Percentiles rank a stretch among this genome's conserved stretches.
These are phyloP conservation scores for Ivindomyrus marchei DNA, from an alignment of 2,113 vertebrate genomes.

Conservation along the genomic window DNA sequence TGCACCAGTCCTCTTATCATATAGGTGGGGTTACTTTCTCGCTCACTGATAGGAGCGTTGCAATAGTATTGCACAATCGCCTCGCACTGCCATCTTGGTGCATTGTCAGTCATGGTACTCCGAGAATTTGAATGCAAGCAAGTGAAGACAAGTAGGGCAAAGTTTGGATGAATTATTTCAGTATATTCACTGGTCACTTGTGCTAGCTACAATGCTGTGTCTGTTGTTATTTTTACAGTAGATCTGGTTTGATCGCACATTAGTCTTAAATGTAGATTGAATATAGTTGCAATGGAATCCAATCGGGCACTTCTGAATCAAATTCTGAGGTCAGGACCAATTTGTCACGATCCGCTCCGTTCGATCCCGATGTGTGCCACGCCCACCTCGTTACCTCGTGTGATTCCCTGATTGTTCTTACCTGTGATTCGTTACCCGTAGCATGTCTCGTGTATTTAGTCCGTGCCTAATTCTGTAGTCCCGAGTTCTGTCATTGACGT, in stretches of 20 bases:
- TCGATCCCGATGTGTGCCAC: too few species aligned
- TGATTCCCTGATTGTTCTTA: too few species aligned
- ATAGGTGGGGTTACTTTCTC: background rate
- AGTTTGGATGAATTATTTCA: background rate
- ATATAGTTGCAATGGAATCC: background rate
- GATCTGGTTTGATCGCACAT: background rate
- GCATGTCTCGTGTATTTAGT: too few species aligned
- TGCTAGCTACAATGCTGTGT: background rate
- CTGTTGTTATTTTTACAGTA: background rate
- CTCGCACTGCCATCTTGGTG: background rate
- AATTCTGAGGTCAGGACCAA: background rate
- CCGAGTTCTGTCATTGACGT: too few species aligned
- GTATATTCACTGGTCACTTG: background rate
- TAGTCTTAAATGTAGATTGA: background rate
- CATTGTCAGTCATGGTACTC: background rate
- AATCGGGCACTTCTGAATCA: background rate
- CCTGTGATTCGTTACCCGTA: too few species aligned
- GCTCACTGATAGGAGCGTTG: background rate
- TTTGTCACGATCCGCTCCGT: too few species aligned
- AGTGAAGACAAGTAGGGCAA: background rate
- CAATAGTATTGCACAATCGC: background rate
- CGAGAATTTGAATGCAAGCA: background rate
- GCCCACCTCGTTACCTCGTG: too few species aligned
- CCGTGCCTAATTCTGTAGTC: too few species aligned
- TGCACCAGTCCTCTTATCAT: background rate